Conservation (phyloP, 2,888 invertebrate species). For the Petrophora chlorosata region DNA sequence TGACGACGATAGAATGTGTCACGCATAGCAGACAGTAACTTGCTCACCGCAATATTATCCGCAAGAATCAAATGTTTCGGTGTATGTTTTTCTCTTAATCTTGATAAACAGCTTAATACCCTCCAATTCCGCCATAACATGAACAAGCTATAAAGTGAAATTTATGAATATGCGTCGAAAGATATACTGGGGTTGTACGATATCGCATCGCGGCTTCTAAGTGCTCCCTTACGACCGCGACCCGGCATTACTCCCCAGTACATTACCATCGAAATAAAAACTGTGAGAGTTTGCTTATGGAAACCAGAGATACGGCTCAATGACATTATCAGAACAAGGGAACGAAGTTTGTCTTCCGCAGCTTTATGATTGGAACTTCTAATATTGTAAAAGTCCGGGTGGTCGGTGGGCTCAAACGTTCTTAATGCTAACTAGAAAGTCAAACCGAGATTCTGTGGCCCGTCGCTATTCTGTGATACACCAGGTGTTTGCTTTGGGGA, state of each 20-base stretch:
- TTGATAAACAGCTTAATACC: not conserved
- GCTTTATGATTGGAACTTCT: slow-evolving; percentile 1
- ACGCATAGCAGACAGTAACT: too few species aligned
- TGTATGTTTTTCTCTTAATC: too few species aligned
- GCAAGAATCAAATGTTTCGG: too few species aligned
- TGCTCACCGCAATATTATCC: too few species aligned
- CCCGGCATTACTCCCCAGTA: slow-evolving; percentile 32
- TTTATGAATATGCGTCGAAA: not conserved
- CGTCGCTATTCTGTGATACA: too few species aligned
- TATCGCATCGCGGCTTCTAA: slow-evolving; percentile 1
- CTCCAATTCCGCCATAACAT: not conserved
- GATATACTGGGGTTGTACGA: not conserved
- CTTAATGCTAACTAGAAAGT: too few species aligned
- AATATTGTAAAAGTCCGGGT: not conserved
- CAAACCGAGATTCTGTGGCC: too few species aligned
- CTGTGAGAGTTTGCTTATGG: slow-evolving; percentile 36
- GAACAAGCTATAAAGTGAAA: not conserved
- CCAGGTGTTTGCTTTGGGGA: too few species aligned
- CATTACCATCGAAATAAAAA: slow-evolving; percentile 50
- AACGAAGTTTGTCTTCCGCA: slow-evolving; percentile 13
- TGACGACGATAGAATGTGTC: too few species aligned
- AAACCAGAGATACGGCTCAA: slow-evolving; percentile 24
- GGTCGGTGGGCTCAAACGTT: not conserved
- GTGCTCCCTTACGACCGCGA: slow-evolving; percentile 6
- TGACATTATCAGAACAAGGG: slow-evolving; percentile 11